Base-by-base conservation (phyloP, 2,888 invertebrate species). In the Ophion slaviceki region DNA sequence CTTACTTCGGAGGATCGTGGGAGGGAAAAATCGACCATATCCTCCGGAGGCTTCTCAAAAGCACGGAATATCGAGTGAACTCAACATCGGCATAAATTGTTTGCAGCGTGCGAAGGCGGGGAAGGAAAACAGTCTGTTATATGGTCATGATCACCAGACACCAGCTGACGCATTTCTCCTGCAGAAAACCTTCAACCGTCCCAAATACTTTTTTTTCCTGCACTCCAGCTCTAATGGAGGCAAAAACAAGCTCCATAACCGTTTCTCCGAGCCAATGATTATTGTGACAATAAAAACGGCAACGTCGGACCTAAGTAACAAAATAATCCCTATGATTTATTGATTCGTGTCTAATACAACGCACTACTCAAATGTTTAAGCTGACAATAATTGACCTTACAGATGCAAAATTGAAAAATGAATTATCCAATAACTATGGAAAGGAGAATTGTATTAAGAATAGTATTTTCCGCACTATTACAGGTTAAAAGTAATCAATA, bases 11-110 rank as follows among this genome's bases (percentile, higher is more conserved):
- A 62, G 20, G 62, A 47, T 62, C 28, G 64, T 53, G 64, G 61
- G 68, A 61, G n/a, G 24, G 68, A 62, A 78, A 74, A 75, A 76
- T 62, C 11, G 36, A 45, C 32, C 14, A 47, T 70, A 45, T 75
- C 28, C 67, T 61, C 24, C 20, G n/a, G n/a, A 47, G 28, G 70
- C 59, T 67, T 70, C 68, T 80, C 80, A 68, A 66, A 76, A 20
- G 75, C 70, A 53, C 28, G 45, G 80, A 84, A 84, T 84, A 80
- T 84, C 79, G 84, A 84, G 80, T 80, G 66, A 84, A 80, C 57
- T 76, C 80, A 80, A 64, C 80, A 80, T 76, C 75, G 61, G 36
- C 70, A 47, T 68, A 59, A 76, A 45, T n/a, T 64, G 83, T 66
- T 76, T 32, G 68, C 62, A 53, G 70, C 11, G 75, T 57, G 83